Conservation (phyloP, 2,797 vertebrate genomes). For the Pipistrellus nathusii region DNA sequence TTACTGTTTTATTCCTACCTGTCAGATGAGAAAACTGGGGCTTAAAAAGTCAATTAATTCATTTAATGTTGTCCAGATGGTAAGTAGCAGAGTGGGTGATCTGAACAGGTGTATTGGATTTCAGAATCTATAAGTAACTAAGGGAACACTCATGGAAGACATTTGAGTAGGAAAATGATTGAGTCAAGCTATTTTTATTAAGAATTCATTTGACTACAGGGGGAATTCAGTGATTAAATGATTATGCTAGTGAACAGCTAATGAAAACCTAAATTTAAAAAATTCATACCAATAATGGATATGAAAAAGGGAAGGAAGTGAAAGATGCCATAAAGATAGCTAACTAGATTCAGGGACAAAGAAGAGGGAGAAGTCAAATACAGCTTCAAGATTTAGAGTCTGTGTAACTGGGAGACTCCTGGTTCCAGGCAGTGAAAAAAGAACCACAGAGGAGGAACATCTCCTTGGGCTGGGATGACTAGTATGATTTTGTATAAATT, state of each 20-base stretch:
- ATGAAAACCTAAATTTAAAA: background rate
- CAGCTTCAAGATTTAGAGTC: background rate
- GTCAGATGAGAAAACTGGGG: background rate
- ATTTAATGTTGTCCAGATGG: constrained; percentile 26
- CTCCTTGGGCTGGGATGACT: background rate
- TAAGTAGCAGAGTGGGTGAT: constrained; percentile 14
- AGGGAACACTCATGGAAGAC: background rate
- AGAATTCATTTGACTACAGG: background rate
- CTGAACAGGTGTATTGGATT: constrained; percentile 38
- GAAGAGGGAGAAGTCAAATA: background rate
- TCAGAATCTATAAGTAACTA: background rate
- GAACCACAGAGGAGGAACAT: background rate
- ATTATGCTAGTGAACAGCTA: background rate
- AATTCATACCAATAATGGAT: background rate
- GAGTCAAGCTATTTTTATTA: background rate
- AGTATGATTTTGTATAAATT: background rate
- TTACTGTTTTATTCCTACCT: constrained; percentile 45
- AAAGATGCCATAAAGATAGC: background rate
- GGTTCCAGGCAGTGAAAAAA: background rate
- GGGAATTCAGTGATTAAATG: background rate
- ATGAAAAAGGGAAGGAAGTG: background rate
- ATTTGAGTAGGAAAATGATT: constrained; percentile 35
- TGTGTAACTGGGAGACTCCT: background rate
- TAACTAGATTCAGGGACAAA: background rate
- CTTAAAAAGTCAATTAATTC: constrained; percentile 61